Base-by-base conservation (phyloP, 1,140 invertebrate genomes). In the Coelopa frigida region DNA sequence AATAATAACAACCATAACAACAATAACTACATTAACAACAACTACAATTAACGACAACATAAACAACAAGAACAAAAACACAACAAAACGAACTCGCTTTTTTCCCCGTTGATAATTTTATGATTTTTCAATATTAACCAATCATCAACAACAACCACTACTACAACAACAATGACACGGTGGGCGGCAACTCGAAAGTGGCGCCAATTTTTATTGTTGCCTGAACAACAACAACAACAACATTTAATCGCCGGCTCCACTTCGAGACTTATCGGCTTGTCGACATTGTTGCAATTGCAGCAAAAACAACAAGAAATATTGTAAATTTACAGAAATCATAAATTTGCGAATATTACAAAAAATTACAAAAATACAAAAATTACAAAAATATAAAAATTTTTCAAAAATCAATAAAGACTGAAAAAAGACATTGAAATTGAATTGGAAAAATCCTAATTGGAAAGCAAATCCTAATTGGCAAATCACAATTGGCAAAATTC, bases 121-220 rank as follows among this genome's bases (percentile, higher is more conserved):
- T 37, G 32, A 38, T 46, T 46, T 46, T 46, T 46, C 44, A 46
- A 46, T 46, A 46, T 46, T 20, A 46, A 38, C 23, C 36, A 46
- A 24, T 44, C 42, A 44, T 23, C 42, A 33, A 33, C 27, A 29
- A 29, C n/a, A n/a, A n/a, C 26, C 27, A 26, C 40, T 20, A 42
- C 17, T 29, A 29, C 40, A 42, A 27, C 24, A 31, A 29, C 11
- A 29, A 14, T 6, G 32, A 42, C 6, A 29, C 5, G 27, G 38
- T 12, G 3, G 38, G 3, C 3, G 21, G 17, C 6, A 26, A n/a
- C 5, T 31, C 17, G 35, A 44, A 44, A 44, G 42, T 44, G 42
- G 44, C 44, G 44, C 44, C 44, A 46, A 46, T 17, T 17, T 22
- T 37, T 20, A 36, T 45, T 46, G 31, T 44, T 15, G 20, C 22